These are phyloP conservation scores for Climacteris rufus DNA, from an alignment of 2,113 vertebrate species.

Conservation along the genomic window DNA sequence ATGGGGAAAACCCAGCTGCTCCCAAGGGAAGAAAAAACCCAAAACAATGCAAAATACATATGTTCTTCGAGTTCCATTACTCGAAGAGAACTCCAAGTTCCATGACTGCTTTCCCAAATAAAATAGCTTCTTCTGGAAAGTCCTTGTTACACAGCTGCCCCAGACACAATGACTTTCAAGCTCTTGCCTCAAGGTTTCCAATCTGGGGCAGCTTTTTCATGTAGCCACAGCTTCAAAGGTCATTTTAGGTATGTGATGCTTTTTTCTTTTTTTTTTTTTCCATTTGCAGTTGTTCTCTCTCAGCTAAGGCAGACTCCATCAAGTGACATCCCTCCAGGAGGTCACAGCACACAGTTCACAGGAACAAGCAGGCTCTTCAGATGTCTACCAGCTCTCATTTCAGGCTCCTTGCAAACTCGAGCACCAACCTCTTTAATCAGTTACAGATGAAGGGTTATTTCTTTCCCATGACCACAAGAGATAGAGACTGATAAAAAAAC, in stretches of 20 bases:
- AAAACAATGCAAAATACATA: background rate
- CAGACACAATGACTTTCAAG: rapidly evolving
- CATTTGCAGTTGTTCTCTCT: background rate
- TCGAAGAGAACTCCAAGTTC: background rate
- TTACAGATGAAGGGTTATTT: constrained; percentile 26
- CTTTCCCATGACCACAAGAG: constrained; percentile 23
- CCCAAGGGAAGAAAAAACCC: background rate
- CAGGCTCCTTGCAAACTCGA: constrained; percentile 6
- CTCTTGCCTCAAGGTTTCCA: background rate
- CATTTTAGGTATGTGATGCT: background rate
- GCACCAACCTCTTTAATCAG: constrained; percentile 22
- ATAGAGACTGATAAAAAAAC: background rate
- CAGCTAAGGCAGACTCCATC: background rate
- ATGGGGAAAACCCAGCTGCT: background rate
- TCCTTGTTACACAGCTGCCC: background rate
- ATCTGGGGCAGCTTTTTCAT: background rate
- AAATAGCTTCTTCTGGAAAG: background rate
- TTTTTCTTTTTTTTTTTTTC: background rate
- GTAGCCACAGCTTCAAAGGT: background rate
- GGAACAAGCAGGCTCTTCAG: background rate
- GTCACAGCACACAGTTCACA: background rate
- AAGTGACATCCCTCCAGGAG: background rate
- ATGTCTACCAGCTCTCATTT: background rate
- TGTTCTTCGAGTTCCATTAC: background rate
- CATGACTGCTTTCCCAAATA: background rate